Base-by-base conservation (phyloP, 2,113 vertebrate genomes). In the Rhineura floridana region DNA sequence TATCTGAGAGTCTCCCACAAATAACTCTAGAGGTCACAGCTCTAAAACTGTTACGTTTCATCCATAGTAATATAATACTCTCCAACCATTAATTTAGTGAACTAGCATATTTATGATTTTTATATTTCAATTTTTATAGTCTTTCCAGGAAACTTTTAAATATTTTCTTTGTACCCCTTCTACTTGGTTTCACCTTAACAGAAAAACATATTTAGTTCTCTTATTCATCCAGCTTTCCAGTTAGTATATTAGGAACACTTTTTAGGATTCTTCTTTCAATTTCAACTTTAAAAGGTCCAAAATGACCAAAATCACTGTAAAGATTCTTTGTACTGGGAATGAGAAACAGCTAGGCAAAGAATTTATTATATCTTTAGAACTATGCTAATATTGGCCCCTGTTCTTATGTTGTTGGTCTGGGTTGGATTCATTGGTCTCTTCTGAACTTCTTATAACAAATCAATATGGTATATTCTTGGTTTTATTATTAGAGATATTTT, bases 1-100 rank as follows among this genome's bases (percentile, higher is more conserved):
- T n/a, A 19, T 48, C 25, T 65, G 17, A 19, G 6, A 28, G 63
- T 90, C 89, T 93, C 67, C 85, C 81, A 85, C 25, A 86, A 1
- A 76, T 50, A 52, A 21, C 59, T n/a, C 46, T 67, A 55, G 63
- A 82, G 90, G 39, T 77, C 76, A 91, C 73, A 92, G 23, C n/a
- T 81, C 55, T 82, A 70, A 86, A 87, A 81, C 70, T 81, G 77
- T 89, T 65, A 81, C 42, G 42, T 75, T 85, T 90, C 69, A 69
- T 90, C 19, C 82, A 89, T 63, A 85, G 81, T 90, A 91, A 9
- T 2, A 52, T 21, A 80, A 90, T 77, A 90, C 67, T 86, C 63
- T 92, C 80, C 79, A 80, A 1, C 73, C 83, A 73, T 55, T 90
- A 81, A 89, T 89, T 86, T 67, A 33, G 46, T 42, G 13, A 52